A percentile compares a stretch with the other conserved stretches of the same genome.
Evolutionary conservation across 2,797 vertebrate genomes (phyloP).

Genomic region (Sebastes taczanowskii): DNA sequence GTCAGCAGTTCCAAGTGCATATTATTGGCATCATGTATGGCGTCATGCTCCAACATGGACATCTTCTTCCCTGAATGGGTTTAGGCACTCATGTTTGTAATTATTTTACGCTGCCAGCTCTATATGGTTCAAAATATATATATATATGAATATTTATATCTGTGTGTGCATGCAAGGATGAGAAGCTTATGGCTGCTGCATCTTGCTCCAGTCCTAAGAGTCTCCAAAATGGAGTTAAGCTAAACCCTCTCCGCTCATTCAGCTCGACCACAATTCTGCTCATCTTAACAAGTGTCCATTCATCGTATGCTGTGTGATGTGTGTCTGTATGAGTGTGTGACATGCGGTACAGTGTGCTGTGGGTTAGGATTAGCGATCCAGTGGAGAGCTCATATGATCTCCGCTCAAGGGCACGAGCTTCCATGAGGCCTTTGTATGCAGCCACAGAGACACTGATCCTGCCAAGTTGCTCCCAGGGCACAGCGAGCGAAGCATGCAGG

Average conservation of each 20-base stretch:
- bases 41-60: constrained; percentile 36
- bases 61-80: constrained; percentile 20
- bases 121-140: constrained; percentile 7
- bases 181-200: constrained; percentile 47
- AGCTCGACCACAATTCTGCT: constrained; percentile 19
- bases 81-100: constrained; percentile 23
- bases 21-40: constrained; percentile 52
- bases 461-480: constrained; percentile 69
- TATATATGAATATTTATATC: constrained; percentile 59
- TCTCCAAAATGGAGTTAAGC: constrained; percentile 60
- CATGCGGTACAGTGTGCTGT: constrained; percentile 37
- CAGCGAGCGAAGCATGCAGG: constrained; percentile 40
- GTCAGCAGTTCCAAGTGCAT: constrained; percentile 70
- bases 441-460: constrained; percentile 73
- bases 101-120: constrained; percentile 27
- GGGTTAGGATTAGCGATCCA: constrained; percentile 67
- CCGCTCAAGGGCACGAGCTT: constrained; percentile 74
- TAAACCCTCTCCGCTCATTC: constrained; percentile 36
- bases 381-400: constrained; percentile 75
- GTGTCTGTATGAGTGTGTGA: constrained; percentile 19
- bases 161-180: constrained; percentile 13
- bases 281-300: constrained; percentile 45
- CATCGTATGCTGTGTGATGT: constrained; percentile 7
- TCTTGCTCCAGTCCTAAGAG: constrained; percentile 33
- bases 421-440: constrained; percentile 63